These are phyloP conservation scores for Camelus bactrianus DNA, from an alignment of 2,113 vertebrate species.

Conservation along the genomic window DNA sequence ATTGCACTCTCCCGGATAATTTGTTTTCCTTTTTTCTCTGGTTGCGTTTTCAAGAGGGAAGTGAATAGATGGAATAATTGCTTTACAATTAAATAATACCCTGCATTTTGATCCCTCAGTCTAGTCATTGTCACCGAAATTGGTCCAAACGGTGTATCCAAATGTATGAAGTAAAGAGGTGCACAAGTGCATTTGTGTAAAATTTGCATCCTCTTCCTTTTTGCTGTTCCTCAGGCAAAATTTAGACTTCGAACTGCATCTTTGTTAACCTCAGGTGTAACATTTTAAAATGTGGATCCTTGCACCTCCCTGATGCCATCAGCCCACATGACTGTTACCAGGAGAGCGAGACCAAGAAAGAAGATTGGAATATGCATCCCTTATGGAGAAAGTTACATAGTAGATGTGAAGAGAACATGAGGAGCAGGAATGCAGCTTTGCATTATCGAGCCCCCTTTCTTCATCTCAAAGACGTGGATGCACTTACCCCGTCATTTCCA, in stretches of 20 bases:
- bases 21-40: slow-evolving; percentile 12
- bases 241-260: neutral
- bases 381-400: neutral
- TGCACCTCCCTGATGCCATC: neutral
- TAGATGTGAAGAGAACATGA: neutral
- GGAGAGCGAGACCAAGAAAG: neutral
- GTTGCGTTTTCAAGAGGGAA: slow-evolving; percentile 35
- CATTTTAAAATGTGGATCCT: neutral
- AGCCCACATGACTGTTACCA: neutral
- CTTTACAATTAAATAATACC: slow-evolving; percentile 5
- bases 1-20: neutral
- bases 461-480: neutral
- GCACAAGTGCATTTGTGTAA: neutral
- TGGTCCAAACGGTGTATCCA: neutral
- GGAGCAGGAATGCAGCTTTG: neutral
- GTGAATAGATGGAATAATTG: slow-evolving; percentile 17
- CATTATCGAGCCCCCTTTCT: neutral
- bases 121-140: neutral
- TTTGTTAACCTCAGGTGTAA: neutral
- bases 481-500: neutral
- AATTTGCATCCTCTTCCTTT: neutral
- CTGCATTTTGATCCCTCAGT: neutral
- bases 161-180: neutral
- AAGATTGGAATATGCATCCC: neutral
- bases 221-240: neutral